Percentiles rank a stretch among this genome's conserved stretches.
These are phyloP conservation scores for Drosophila mimica DNA, from an alignment of 2,888 invertebrate genomes.

Conservation along the genomic window DNA sequence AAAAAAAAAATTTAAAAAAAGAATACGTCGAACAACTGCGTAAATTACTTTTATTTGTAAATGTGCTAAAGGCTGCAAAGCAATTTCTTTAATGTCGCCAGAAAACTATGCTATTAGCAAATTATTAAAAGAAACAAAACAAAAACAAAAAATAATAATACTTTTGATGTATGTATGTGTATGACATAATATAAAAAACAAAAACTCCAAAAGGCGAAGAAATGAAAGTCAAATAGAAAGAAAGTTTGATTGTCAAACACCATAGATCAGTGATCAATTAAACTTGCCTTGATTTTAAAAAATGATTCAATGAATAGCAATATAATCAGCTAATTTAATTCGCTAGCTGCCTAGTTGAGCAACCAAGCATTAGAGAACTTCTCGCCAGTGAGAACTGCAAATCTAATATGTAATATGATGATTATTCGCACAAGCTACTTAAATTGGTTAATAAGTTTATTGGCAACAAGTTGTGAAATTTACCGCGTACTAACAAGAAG, in stretches of 20 bases:
- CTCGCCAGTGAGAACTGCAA: constrained; percentile 29
- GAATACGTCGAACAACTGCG: constrained; percentile 42
- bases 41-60: constrained; percentile 66
- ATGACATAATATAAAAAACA: constrained; percentile 8
- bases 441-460: constrained; percentile 69
- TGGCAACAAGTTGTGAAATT: constrained; percentile 71
- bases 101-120: constrained; percentile 18
- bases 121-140: constrained; percentile 6
- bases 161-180: constrained; percentile 33
- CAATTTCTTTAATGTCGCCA: constrained; percentile 27
- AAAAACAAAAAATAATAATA: constrained; percentile 18
- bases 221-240: constrained; percentile 14
- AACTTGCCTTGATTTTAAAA: constrained; percentile 45
- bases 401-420: constrained; percentile 51
- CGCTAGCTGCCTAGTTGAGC: constrained; percentile 34
- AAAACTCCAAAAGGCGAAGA: constrained; percentile 3
- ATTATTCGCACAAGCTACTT: constrained; percentile 76
- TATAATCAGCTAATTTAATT: constrained; percentile 39
- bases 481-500: constrained; percentile 21
- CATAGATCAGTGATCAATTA: constrained; percentile 30
- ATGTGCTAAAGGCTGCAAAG: constrained; percentile 33
- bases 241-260: constrained; percentile 7
- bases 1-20: constrained; percentile 49
- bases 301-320: constrained; percentile 7
- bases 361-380: constrained; percentile 7